Conservation (phyloP, 2,113 vertebrate genomes). For the Ptychochromis oligacanthus region DNA sequence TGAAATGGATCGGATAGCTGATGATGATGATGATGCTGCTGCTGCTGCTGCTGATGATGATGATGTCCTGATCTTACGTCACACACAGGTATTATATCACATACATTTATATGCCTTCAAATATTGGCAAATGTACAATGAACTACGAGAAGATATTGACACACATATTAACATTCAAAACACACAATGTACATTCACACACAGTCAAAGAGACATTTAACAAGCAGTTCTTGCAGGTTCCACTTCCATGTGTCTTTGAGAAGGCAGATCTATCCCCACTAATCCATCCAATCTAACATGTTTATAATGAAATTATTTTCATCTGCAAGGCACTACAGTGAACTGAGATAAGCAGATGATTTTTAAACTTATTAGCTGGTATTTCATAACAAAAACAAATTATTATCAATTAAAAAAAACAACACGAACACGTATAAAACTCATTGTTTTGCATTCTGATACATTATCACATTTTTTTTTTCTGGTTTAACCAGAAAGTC, state of each 20-base stretch:
- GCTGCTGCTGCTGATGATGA: constrained; percentile 1
- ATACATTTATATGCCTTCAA: constrained; percentile 15
- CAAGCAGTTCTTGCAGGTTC: background rate
- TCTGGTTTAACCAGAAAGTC: background rate
- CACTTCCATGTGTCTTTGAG: constrained; percentile 40
- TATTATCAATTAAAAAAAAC: background rate
- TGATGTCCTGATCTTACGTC: background rate
- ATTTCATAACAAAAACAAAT: background rate
- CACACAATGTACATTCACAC: background rate
- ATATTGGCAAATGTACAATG: background rate
- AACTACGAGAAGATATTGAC: background rate
- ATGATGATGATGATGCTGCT: no score
- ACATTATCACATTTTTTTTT: background rate
- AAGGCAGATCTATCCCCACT: background rate
- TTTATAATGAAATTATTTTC: background rate
- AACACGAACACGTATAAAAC: background rate
- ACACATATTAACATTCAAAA: background rate
- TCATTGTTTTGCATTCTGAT: background rate
- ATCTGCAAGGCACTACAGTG: background rate
- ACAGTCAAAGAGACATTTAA: background rate
- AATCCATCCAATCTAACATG: background rate
- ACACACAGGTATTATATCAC: background rate
- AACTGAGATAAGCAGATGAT: background rate
- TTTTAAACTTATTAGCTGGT: background rate
- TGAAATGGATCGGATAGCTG: constrained; percentile 56